phyloP scores from a whole-genome alignment of 2,888 invertebrate genomes.

The Drosophila austrosaltans region DNA sequence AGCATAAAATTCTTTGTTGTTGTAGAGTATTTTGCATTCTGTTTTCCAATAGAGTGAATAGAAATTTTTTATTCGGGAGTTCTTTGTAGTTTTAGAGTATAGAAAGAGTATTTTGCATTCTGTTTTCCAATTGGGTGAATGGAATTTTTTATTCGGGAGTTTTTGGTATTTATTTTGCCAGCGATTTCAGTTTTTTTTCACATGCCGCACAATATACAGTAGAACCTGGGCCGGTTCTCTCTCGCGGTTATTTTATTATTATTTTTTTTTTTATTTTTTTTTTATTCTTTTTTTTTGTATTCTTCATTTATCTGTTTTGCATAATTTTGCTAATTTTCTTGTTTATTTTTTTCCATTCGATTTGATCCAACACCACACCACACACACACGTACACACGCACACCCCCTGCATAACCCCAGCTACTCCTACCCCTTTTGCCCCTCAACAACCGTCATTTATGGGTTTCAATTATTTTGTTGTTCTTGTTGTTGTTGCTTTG shows the following conservation, averaged over 20 bases:
- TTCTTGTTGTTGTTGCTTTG: constrained; percentile 23
- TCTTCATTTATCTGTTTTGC: constrained; percentile 54
- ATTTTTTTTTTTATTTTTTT: too few relatives aligned
- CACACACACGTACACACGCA: too few relatives aligned
- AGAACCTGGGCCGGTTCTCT: background rate
- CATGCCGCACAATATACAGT: constrained; percentile 50
- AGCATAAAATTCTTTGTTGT: too few relatives aligned
- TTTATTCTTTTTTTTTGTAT: constrained; percentile 10
- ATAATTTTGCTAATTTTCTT: constrained; percentile 78
- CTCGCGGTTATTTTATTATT: constrained; percentile 1
- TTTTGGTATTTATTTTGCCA: constrained; percentile 64
- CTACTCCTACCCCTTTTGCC: background rate
- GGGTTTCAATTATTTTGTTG: constrained; percentile 67
- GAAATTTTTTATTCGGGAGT: too few relatives aligned
- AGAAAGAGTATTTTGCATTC: background rate
- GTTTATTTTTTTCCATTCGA: constrained; percentile 67
- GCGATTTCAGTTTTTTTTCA: constrained; percentile 64
- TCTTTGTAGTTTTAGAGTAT: too few relatives aligned
- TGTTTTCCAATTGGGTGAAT: background rate
- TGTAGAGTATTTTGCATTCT: too few relatives aligned
- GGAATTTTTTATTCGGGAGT: constrained; percentile 47
- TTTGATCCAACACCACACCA: constrained; percentile 26
- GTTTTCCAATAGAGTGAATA: too few relatives aligned
- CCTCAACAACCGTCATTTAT: constrained; percentile 50
- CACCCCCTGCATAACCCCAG: too few relatives aligned